A percentile compares a stretch with the other conserved stretches of the same genome.
Conservation (phyloP, 2,888 invertebrate genomes). For the Phytoseiulus persimilis region DNA sequence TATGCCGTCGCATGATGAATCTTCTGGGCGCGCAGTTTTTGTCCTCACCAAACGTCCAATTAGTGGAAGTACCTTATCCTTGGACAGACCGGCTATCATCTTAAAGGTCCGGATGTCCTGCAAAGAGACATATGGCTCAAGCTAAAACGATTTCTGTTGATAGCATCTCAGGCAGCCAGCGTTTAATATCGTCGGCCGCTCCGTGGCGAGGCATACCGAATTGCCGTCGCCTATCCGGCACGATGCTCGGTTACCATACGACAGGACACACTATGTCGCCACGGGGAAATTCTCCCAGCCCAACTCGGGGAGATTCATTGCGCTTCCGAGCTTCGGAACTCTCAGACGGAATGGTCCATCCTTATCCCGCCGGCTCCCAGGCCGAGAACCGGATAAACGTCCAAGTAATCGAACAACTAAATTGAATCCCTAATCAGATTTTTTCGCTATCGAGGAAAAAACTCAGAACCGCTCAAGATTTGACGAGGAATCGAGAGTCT, state of each 20-base stretch:
- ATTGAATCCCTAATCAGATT: not conserved
- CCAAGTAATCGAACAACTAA: not conserved
- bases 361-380: no score
- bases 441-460: not conserved
- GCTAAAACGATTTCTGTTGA: not conserved
- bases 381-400: not conserved
- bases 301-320: no score
- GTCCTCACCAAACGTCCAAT: constrained; percentile 31
- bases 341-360: not conserved
- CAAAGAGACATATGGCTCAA: not conserved
- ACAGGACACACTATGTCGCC: no score
- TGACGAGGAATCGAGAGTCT: not conserved
- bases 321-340: not conserved
- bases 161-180: not conserved
- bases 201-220: not conserved
- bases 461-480: not conserved
- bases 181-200: not conserved
- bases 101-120: not conserved
- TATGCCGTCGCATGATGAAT: not conserved
- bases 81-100: constrained; percentile 25
- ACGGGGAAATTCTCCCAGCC: not conserved
- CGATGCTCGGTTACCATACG: not conserved
- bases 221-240: not conserved
- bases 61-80: constrained; percentile 38
- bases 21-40: constrained; percentile 27